Evolutionary conservation across 2,888 invertebrate species (phyloP).

Genomic region (Stegana nigrithorax): DNA sequence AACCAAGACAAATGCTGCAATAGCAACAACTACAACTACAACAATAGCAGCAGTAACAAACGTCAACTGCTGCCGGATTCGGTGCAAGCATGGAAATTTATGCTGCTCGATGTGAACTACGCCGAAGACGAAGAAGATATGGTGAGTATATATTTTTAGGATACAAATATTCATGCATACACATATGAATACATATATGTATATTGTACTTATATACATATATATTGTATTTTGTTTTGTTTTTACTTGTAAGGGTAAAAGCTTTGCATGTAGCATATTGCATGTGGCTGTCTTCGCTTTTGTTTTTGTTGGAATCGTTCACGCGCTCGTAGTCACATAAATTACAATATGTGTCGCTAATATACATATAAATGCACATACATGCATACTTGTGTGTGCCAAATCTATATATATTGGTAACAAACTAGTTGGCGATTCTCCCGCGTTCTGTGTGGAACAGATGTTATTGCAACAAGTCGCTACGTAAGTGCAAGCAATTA

Average conservation of each 20-base stretch:
- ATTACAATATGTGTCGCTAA: constrained; percentile 39
- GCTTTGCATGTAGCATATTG: constrained; percentile 5
- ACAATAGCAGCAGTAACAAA: background rate
- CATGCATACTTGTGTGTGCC: too few species aligned
- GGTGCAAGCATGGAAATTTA: constrained; percentile 66
- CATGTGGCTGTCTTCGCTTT: constrained; percentile 16
- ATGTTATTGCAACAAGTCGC: background rate
- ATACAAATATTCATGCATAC: background rate
- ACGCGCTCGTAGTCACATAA: constrained; percentile 29
- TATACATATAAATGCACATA: too few species aligned
- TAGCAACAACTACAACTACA: background rate
- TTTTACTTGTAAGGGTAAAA: constrained; percentile 12
- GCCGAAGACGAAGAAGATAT: constrained; percentile 69
- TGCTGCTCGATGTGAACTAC: constrained; percentile 61
- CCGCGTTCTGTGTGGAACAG: too few species aligned
- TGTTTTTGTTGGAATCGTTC: constrained; percentile 30
- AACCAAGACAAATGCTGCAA: constrained; percentile 31
- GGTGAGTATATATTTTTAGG: too few species aligned
- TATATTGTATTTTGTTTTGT: background rate
- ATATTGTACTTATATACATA: background rate
- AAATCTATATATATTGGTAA: too few species aligned
- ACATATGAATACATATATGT: too few species aligned
- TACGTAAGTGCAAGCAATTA: background rate
- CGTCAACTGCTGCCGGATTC: constrained; percentile 49
- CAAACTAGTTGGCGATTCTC: too few species aligned